Evolutionary conservation across 2,888 invertebrate species (phyloP).

Genomic region (Byasa hedistus): DNA sequence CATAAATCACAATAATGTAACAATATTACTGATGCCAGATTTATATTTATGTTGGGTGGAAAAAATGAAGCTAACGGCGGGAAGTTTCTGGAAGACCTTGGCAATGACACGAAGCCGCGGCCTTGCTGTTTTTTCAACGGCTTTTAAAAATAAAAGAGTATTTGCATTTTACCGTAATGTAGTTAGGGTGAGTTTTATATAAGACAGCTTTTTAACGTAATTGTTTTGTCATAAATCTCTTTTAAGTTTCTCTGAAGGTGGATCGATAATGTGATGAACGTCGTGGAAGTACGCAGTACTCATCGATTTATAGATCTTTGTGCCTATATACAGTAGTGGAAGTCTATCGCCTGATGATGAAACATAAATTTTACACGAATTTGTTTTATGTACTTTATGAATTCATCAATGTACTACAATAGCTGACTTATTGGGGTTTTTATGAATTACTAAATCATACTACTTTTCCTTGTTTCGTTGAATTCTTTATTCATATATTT

Average conservation of each 20-base stretch:
- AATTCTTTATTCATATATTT: background rate
- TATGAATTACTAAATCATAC: background rate
- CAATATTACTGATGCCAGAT: background rate
- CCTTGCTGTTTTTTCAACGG: slow-evolving; percentile 45
- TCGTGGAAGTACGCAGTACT: too few relatives aligned
- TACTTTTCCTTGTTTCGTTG: background rate
- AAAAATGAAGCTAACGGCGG: slow-evolving; percentile 34
- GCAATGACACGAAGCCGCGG: slow-evolving; percentile 49
- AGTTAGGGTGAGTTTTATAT: background rate
- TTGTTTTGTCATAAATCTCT: too few relatives aligned
- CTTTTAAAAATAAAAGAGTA: slow-evolving; percentile 41
- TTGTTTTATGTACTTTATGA: too few relatives aligned
- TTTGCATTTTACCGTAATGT: slow-evolving; percentile 15
- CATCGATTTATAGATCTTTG: too few relatives aligned
- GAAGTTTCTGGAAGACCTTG: slow-evolving; percentile 55
- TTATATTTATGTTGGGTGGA: background rate
- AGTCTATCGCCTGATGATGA: too few relatives aligned
- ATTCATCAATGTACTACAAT: too few relatives aligned
- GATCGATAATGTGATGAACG: too few relatives aligned
- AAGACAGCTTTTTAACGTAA: background rate
- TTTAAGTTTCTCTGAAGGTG: too few relatives aligned
- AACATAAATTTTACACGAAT: too few relatives aligned
- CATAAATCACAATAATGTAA: slow-evolving; percentile 30
- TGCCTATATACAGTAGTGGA: too few relatives aligned
- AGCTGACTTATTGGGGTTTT: background rate